Conservation (phyloP, 2,888 invertebrate genomes). For the Amphipyra berbera region DNA sequence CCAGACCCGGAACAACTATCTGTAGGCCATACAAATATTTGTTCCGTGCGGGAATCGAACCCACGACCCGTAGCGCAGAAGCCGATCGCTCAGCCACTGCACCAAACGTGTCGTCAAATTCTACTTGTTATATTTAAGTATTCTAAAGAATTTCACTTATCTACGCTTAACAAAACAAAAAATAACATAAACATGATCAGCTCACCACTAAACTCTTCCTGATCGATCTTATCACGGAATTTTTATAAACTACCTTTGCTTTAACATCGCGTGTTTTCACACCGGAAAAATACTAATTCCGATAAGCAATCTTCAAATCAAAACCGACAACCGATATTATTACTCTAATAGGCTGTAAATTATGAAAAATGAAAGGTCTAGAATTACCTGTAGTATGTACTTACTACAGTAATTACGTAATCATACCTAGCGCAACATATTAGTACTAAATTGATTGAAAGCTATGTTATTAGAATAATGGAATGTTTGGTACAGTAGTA, state of each 20-base stretch:
- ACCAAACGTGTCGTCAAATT: no score
- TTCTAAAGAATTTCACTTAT: no score
- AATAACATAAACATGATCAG: not conserved
- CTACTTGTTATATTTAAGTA: no score
- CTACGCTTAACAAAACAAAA: no score
- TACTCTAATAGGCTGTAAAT: slow-evolving; percentile 8
- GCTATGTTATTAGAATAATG: not conserved
- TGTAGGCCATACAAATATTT: no score
- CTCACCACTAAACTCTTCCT: not conserved
- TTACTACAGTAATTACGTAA: not conserved
- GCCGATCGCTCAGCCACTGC: no score
- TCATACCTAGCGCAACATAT: not conserved
- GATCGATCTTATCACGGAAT: not conserved
- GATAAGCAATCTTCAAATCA: slow-evolving; percentile 20
- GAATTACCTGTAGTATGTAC: not conserved
- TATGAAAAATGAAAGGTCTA: not conserved
- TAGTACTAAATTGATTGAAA: not conserved
- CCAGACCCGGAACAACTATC: no score
- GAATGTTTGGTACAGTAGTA: no score
- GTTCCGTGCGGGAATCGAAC: no score
- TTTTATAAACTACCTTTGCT: not conserved
- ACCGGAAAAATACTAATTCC: slow-evolving; percentile 13
- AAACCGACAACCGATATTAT: slow-evolving; percentile 7
- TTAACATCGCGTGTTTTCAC: slow-evolving; percentile 18
- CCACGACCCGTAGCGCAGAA: no score